Conservation (phyloP, 1,140 invertebrate species). For the Micrasema minimum region DNA sequence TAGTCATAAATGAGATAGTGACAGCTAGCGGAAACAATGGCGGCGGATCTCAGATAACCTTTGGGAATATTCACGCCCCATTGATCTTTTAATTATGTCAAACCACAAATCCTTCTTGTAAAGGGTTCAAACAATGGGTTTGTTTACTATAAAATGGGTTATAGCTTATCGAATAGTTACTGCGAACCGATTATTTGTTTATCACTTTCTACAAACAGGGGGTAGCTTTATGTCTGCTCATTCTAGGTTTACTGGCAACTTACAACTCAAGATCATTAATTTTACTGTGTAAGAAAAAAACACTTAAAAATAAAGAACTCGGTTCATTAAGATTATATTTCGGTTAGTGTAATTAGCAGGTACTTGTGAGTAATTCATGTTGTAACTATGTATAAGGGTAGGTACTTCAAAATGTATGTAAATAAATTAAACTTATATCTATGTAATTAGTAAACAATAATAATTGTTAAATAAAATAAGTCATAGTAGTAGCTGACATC, state of each 20-base stretch:
- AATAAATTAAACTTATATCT: too few species aligned
- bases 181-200: constrained; percentile 27
- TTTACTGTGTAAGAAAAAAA: too few species aligned
- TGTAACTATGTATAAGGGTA: too few species aligned
- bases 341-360: too few species aligned
- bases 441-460: too few species aligned
- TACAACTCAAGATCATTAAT: too few species aligned
- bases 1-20: constrained; percentile 36
- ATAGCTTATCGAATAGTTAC: constrained; percentile 30
- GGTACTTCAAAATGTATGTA: too few species aligned
- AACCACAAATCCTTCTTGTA: constrained; percentile 36
- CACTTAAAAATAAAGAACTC: too few species aligned
- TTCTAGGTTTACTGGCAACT: not conserved
- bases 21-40: constrained; percentile 34
- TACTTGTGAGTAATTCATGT: too few species aligned
- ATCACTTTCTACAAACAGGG: constrained; percentile 24
- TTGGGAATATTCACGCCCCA: constrained; percentile 35
- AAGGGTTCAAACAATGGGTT: constrained; percentile 33
- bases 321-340: too few species aligned
- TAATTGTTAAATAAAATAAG: too few species aligned
- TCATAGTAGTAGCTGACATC: too few species aligned
- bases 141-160: constrained; percentile 36
- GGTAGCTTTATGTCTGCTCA: constrained; percentile 9
- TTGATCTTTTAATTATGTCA: constrained; percentile 45
- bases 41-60: constrained; percentile 29